A percentile compares a stretch with the other conserved stretches of the same genome.
Evolutionary conservation across 2,888 invertebrate genomes (phyloP).

Genomic region (Alitta virens): DNA sequence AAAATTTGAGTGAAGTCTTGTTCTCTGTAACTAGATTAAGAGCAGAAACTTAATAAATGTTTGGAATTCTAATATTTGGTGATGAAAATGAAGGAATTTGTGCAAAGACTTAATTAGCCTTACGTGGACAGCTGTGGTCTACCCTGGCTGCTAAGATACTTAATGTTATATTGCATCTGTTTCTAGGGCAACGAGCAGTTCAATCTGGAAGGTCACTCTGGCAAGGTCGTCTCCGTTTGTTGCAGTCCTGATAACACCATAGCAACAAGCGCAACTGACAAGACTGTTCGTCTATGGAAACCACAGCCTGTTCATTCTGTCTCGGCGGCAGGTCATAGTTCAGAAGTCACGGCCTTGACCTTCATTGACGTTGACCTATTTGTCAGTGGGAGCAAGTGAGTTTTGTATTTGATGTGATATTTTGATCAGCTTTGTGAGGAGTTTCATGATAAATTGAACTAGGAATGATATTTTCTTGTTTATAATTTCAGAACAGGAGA

Average conservation of each 20-base stretch:
- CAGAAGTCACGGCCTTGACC: neutral
- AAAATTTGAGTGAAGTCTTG: too few relatives aligned
- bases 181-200: conserved; percentile 46
- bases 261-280: conserved; percentile 44
- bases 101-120: neutral
- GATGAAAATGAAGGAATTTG: neutral
- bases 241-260: conserved; percentile 36
- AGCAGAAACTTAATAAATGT: too few relatives aligned
- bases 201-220: conserved; percentile 48
- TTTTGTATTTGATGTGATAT: too few relatives aligned
- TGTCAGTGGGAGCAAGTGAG: neutral
- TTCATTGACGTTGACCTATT: neutral
- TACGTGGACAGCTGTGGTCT: neutral
- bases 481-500: too few relatives aligned
- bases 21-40: too few relatives aligned
- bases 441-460: too few relatives aligned
- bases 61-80: too few relatives aligned
- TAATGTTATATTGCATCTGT: too few relatives aligned
- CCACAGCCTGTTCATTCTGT: conserved; percentile 6
- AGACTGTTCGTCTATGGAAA: conserved; percentile 46
- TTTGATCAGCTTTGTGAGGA: too few relatives aligned
- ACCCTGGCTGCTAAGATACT: neutral
- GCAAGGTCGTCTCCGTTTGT: conserved; percentile 45
- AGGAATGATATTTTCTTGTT: too few relatives aligned
- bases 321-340: neutral